Conservation (phyloP, 23 tunicate genomes). For the Halocynthia aurantium region DNA sequence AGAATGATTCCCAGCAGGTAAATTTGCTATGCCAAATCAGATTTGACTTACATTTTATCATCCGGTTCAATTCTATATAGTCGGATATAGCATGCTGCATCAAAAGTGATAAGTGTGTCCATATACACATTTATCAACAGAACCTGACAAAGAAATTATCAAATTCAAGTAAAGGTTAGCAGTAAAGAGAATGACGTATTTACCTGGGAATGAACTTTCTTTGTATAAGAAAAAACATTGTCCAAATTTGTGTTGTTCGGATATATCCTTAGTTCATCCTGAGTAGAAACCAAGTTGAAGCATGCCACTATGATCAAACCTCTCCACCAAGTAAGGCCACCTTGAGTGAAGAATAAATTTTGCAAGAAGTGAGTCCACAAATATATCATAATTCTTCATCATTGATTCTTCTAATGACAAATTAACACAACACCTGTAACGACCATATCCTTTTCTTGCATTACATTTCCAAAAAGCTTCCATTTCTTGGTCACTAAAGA, state of each 20-base stretch:
- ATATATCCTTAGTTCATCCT: constrained; percentile 86
- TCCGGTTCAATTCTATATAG: constrained; percentile 60
- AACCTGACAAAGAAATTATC: constrained; percentile 43
- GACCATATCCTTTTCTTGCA: constrained; percentile 96
- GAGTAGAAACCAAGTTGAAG: constrained; percentile 61
- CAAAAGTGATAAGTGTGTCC: constrained; percentile 59
- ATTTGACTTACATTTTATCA: constrained; percentile 39
- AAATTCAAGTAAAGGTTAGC: background rate
- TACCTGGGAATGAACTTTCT: constrained; percentile 81
- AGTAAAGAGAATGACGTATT: background rate
- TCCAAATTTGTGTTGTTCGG: constrained; percentile 86
- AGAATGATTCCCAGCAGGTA: background rate
- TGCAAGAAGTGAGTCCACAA: background rate
- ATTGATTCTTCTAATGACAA: background rate
- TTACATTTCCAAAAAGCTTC: constrained; percentile 95
- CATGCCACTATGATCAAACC: constrained; percentile 83
- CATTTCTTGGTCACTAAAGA: constrained; percentile 69
- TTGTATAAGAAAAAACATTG: constrained; percentile 81
- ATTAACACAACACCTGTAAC: constrained; percentile 62
- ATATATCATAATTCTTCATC: background rate
- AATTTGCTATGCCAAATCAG: background rate
- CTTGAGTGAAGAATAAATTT: background rate
- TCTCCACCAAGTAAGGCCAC: constrained; percentile 96
- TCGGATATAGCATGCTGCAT: constrained; percentile 60
- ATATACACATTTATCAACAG: constrained; percentile 83